Base-by-base conservation (phyloP, 2,797 vertebrate genomes). In the Antennarius maculatus region DNA sequence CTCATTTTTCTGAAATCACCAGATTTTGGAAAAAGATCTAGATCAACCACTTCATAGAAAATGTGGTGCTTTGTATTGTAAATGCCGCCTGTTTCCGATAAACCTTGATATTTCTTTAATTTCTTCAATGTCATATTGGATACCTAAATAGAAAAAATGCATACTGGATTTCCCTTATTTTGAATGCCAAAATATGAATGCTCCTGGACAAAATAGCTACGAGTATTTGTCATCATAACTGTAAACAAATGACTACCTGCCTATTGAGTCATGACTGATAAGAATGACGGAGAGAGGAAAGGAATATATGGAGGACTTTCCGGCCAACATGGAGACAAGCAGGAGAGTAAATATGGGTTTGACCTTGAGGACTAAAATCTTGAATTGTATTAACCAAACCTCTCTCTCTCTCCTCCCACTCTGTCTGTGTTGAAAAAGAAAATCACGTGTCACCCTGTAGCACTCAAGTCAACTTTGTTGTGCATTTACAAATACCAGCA, bases 301-400 rank as follows among this genome's bases (percentile, higher is more conserved):
- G 23, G 51, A 54, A 80, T 80, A 18, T 58, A 49, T 61, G 57
- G 53, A 16, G 16, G 2, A 16, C 6, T 69, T 75, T 71, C 53
- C 16, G 0, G 28, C 50, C 42, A 73, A 23, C 29, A 6, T 8
- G 17, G 34, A 59, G 17, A 31, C 14, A 61, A 66, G 45, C 39
- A 62, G 39, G 12, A 75, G 61, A 65, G 72, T 66, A 81, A 87
- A 86, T 69, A 81, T 39, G 62, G 29, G 54, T 74, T 53, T 85
- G 80, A 88, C 86, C 84, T 89, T 85, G 76, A 34, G 14, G 52
- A 27, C n/a, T n/a, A 70, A 27, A 48, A 37, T 68, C 55, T 74
- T 4, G 59, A 46, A 64, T 66, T 66, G 39, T 49, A 52, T 65
- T 37, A 63, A 73, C 45, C 28, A 42, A n/a, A 5, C 9, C 39